phyloP scores from a whole-genome alignment of 1,140 invertebrate species.

The Drosophila sp. region DNA sequence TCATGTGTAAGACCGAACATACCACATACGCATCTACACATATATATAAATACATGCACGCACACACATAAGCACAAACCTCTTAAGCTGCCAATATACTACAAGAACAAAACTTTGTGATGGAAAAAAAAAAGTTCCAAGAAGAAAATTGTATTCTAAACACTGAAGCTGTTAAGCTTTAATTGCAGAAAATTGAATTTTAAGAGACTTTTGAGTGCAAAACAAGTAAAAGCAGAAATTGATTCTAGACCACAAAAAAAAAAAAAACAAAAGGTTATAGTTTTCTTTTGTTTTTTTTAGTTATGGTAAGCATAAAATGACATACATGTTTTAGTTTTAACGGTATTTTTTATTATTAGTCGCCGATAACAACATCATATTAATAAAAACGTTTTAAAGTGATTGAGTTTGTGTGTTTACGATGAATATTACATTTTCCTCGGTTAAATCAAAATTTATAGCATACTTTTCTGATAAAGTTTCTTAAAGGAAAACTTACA shows the following conservation, averaged over 20 bases:
- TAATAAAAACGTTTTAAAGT: too few species aligned
- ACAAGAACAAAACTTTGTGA: conserved; percentile 3
- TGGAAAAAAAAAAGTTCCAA: conserved; percentile 2
- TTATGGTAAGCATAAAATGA: too few species aligned
- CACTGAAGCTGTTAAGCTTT: conserved; percentile 11
- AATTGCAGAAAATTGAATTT: conserved; percentile 11
- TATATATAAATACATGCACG: background rate
- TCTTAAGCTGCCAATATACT: background rate
- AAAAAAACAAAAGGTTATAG: background rate
- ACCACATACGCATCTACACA: background rate
- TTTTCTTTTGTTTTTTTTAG: too few species aligned
- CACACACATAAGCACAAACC: conserved; percentile 14
- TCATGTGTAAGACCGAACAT: conserved; percentile 34
- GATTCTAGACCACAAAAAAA: too few species aligned
- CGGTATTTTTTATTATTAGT: background rate
- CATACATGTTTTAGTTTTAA: background rate
- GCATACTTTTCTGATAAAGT: background rate
- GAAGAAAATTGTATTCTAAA: conserved; percentile 14
- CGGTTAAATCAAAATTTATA: background rate
- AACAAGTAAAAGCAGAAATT: conserved; percentile 1
- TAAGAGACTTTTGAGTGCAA: conserved; percentile 11
- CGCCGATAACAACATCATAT: background rate
- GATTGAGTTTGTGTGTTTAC: background rate
- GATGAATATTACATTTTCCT: background rate
- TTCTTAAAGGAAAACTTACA: background rate